Base-by-base conservation (phyloP, 2,797 vertebrate species). In the Sebastes reedi region DNA sequence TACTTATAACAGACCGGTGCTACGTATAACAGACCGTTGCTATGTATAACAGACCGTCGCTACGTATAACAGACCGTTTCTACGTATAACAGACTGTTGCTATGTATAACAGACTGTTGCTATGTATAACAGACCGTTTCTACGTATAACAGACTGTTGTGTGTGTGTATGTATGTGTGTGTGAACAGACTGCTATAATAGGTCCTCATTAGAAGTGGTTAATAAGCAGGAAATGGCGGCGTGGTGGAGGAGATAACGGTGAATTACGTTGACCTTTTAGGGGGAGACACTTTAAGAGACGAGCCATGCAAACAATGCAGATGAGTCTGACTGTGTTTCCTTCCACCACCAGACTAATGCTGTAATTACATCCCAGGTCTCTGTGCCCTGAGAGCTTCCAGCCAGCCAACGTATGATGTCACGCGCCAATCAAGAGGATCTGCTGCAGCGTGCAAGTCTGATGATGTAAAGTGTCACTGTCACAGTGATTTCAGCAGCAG, bases 161-260 rank as follows among this genome's bases (percentile, higher is more conserved):
- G 11, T 34, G 32, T 36, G 34, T 36, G 11, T 39, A 59, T 24
- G 7, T 8, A 20, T 3, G 66, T 27, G 68, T 64, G 69, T 58
- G 67, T 74, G 69, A 72, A 79, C 61, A 61, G 55, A 67, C 66
- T 73, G 62, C 60, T 72, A 56, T 77, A 83, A 83, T 39, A 75
- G 67, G 30, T 50, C 30, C 59, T 88, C 79, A 87, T 93, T 90
- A 86, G 80, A 75, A 71, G 7, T 73, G 58, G 67, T 77, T 91
- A 88, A 90, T 76, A 80, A 67, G 83, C 84, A 83, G 88, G 78
- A 89, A 84, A 85, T 87, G 75, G 82, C 78, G 76, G 81, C 79
- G 89, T 81, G 75, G 52, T 66, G 69, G 22, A 65, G 72, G 52
- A 70, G 82, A 90, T 90, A 88, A 82, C 50, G 58, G 75, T 85